Evolutionary conservation across 2,797 vertebrate genomes (phyloP), one percentile per base, ranked within the genome.

Genomic region (Discoglossus pictus): DNA sequence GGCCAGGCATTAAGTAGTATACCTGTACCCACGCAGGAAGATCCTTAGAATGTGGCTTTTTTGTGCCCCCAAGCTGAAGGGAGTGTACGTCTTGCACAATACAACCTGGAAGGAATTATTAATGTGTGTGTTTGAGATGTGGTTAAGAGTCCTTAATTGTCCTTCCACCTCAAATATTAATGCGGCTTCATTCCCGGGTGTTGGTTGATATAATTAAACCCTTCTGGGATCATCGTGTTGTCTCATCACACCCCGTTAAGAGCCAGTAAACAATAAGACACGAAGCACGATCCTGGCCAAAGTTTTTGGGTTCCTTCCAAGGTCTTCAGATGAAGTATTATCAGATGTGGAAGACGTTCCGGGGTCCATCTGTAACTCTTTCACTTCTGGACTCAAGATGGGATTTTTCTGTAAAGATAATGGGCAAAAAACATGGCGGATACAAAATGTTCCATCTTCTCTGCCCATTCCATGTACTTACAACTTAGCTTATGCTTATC

Each of bases 121-220:
- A 21, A 25, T 25, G 21, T 21, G 24, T 2, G 10, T 48, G 52
- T 23, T 23, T 17, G 9, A 21, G 18, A 55, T 55, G 52, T 27
- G 52, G 52, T 54, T 54, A 39, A 6, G n/a, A 24, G 18, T 31
- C 27, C 27, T 31, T 31, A 31, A 31, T 31, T 31, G 27, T 31
- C 27, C 34, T 36, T 39, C 13, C 34, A 25, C 21, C 54, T 21
- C 38, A 20, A 10, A 25, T 36, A 21, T 47, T 23, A 38, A n/a
- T 25, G 18, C 21, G 15, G 27, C 11, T 23, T 47, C 43, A 43
- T 31, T 31, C 27, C 27, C 27, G 8, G 27, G 8, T 31, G 4
- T 31, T 31, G 27, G 21, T 27, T 20, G 7, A 43, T 24, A 48
- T 47, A 47, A 62, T 62, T 13, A n/a, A 62, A 50, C 46, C 46